phyloP scores from a whole-genome alignment of 2,113 vertebrate species.

The Amphiprion ocellaris region DNA sequence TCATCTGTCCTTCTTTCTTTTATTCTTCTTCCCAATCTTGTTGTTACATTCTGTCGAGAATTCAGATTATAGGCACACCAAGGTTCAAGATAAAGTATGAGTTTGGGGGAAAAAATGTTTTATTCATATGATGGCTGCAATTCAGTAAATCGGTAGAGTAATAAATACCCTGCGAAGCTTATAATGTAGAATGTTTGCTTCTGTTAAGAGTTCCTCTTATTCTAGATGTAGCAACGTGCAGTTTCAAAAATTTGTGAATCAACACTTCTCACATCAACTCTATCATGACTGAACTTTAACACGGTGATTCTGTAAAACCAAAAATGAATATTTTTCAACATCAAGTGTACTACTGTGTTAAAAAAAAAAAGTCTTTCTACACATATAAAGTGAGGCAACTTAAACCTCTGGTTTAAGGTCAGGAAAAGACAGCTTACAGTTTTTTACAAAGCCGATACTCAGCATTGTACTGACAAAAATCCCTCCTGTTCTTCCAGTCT shows the following conservation, averaged over 20 bases:
- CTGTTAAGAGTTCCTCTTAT: neutral
- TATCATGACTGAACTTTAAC: neutral
- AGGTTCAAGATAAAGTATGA: slow-evolving; percentile 43
- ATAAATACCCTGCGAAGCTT: neutral
- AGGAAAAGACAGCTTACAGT: neutral
- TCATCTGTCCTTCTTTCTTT: neutral
- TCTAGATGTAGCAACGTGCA: neutral
- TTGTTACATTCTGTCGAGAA: slow-evolving; percentile 9
- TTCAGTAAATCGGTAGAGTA: slow-evolving; percentile 12
- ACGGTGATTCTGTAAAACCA: neutral
- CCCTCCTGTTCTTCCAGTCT: slow-evolving; percentile 1
- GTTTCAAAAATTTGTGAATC: neutral
- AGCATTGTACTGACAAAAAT: neutral
- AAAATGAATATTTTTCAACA: neutral
- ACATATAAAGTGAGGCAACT: neutral
- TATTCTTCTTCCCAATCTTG: neutral
- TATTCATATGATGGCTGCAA: slow-evolving; percentile 57
- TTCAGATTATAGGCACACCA: slow-evolving; percentile 21
- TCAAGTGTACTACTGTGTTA: neutral
- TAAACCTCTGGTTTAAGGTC: neutral
- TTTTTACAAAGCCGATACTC: neutral
- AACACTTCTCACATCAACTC: neutral
- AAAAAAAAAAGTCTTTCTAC: neutral
- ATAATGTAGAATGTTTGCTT: slow-evolving; percentile 15
- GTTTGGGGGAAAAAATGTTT: slow-evolving; percentile 52